A percentile compares a stretch with the other conserved stretches of the same genome.
These are phyloP conservation scores for Caradrina kadenii DNA, from an alignment of 2,888 invertebrate genomes.

Conservation along the genomic window DNA sequence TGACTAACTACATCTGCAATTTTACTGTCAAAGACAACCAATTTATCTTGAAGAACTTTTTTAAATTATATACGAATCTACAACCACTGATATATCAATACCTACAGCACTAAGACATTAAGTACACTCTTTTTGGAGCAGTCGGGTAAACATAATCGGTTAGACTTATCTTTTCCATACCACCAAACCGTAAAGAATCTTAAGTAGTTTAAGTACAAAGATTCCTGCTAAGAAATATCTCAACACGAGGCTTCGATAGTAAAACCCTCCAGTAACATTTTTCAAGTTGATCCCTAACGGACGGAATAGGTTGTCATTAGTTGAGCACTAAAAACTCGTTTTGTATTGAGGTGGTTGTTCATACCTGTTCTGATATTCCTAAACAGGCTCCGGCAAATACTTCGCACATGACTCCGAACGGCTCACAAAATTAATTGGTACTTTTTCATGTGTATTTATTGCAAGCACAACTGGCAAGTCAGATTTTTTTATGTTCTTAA, in stretches of 20 bases:
- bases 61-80: not conserved
- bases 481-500: not conserved
- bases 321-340: slow-evolving; percentile 21
- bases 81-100: too few species aligned
- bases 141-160: too few species aligned
- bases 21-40: not conserved
- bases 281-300: not conserved
- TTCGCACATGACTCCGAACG: slow-evolving; percentile 20
- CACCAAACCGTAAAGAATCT: too few species aligned
- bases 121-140: too few species aligned
- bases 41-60: too few species aligned
- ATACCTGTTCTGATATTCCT: slow-evolving; percentile 29
- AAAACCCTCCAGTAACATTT: not conserved
- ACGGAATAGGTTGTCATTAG: slow-evolving; percentile 19
- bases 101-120: too few species aligned
- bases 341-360: not conserved
- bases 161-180: too few species aligned
- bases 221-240: not conserved
- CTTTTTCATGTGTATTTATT: not conserved
- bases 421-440: not conserved
- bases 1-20: too few species aligned
- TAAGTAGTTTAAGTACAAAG: too few species aligned
- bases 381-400: slow-evolving; percentile 22
- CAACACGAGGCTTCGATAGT: not conserved
- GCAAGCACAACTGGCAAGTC: not conserved